Percentiles rank a stretch among this genome's conserved stretches.
Conservation (phyloP, 2,797 vertebrate species). For the Parauchenoglanis ngamensis region DNA sequence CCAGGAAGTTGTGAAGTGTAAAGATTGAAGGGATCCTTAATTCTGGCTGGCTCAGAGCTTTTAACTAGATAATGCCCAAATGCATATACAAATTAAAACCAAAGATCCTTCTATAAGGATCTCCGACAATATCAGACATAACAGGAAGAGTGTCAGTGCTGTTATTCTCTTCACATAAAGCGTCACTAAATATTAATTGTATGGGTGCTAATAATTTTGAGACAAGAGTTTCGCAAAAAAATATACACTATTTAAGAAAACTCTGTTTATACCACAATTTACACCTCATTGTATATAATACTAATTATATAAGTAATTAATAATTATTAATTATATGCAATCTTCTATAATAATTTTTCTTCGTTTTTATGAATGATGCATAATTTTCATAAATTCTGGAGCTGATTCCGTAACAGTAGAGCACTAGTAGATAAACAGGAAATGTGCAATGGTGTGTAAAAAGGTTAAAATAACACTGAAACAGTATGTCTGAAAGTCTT, state of each 20-base stretch:
- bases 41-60: not conserved
- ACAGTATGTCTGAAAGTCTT: not conserved
- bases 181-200: not conserved
- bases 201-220: not conserved
- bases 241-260: not conserved
- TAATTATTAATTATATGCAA: not conserved
- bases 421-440: not conserved
- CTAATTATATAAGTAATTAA: not conserved
- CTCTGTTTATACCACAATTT: not conserved
- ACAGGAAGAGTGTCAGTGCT: not conserved
- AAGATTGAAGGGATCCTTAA: not conserved
- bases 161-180: not conserved
- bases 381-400: not conserved
- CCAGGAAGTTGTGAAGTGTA: not conserved
- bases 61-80: not conserved
- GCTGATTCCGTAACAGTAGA: not conserved
- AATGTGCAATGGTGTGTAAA: not conserved
- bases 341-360: not conserved
- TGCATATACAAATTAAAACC: not conserved
- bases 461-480: not conserved
- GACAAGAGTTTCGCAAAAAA: not conserved
- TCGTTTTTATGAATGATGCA: not conserved
- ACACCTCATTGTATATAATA: not conserved
- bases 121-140: not conserved
- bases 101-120: too few species aligned